These are phyloP conservation scores for Antidorcas marsupialis DNA, from an alignment of 2,113 vertebrate genomes.

Conservation along the genomic window DNA sequence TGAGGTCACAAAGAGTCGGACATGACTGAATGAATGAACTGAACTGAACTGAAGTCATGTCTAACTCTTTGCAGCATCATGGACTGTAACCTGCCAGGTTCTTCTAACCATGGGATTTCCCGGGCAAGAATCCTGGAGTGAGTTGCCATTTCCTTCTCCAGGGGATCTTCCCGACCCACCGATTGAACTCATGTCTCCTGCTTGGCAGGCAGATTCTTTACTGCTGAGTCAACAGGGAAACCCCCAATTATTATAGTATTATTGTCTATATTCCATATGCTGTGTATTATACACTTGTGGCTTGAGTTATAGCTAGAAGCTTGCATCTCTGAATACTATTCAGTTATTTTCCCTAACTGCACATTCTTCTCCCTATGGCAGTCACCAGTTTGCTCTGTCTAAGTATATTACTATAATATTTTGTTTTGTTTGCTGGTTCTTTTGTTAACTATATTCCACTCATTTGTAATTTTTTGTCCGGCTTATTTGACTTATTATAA, in stretches of 20 bases:
- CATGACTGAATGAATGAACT: too few relatives aligned
- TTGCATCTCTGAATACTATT: neutral
- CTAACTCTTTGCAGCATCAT: neutral
- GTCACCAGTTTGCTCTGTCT: neutral
- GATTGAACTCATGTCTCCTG: accelerated
- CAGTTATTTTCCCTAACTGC: neutral
- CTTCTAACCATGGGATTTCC: neutral
- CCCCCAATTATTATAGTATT: neutral
- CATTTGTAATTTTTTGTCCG: too few relatives aligned
- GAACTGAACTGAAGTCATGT: neutral
- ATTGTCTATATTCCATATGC: neutral
- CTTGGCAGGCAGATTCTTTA: neutral
- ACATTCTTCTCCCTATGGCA: neutral
- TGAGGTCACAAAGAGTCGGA: too few relatives aligned
- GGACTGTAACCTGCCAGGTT: neutral
- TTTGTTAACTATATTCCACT: too few relatives aligned
- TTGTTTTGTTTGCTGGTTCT: too few relatives aligned
- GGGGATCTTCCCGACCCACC: accelerated
- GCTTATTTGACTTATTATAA: too few relatives aligned
- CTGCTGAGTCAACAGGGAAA: neutral
- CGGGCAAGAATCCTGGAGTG: neutral
- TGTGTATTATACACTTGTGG: neutral
- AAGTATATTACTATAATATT: neutral
- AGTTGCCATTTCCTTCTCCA: neutral
- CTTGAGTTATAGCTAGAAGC: neutral